Base-by-base conservation (phyloP, 2,113 vertebrate genomes). In the Trogon melanurus region DNA sequence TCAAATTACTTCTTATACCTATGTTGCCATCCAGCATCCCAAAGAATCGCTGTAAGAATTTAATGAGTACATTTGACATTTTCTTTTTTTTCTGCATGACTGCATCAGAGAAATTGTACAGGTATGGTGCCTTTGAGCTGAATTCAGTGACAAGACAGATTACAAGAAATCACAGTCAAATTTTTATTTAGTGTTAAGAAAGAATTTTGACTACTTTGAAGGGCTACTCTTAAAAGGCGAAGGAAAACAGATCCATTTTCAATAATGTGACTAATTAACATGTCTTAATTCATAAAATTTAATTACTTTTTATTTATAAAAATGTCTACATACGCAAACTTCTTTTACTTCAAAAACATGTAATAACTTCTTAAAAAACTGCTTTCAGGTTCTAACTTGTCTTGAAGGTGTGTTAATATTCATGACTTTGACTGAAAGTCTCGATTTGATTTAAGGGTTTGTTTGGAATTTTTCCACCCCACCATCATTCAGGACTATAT, bases 1-100 rank as follows among this genome's bases (percentile, higher is more conserved):
- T 60, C 45, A 87, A 85, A 94, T 82, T 91, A 78, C 23, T 74
- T 71, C 57, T 44, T 41, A 45, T 74, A 83, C 91, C 41, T 79
- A 22, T 27, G 10, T 12, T 80, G 71, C 79, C 10, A 74, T 45
- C 18, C 41, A 80, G 56, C 38, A 91, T 83, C 19, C 27, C 36
- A 65, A 74, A 61, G 73, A 93, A 66, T 79, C 48, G 61, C 30
- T 61, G n/a, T 23, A 87, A 92, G 25, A 41, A 85, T 1, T 71
- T 20, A 85, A 74, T 26, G 26, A 82, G 25, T 64, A 79, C 19
- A 50, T 89, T 85, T 74, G 26, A 56, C 44, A 53, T 91, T 83
- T 83, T 78, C 19, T 93, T 79, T 64, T 21, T 21, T 20, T 76
- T 91, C 34, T 89, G 18, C 26, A 27, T 32, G 54, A 48, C 18